A percentile compares a stretch with the other conserved stretches of the same genome.
phyloP scores from a whole-genome alignment of 1,140 invertebrate species.

The Archegozetes longisetosus region DNA sequence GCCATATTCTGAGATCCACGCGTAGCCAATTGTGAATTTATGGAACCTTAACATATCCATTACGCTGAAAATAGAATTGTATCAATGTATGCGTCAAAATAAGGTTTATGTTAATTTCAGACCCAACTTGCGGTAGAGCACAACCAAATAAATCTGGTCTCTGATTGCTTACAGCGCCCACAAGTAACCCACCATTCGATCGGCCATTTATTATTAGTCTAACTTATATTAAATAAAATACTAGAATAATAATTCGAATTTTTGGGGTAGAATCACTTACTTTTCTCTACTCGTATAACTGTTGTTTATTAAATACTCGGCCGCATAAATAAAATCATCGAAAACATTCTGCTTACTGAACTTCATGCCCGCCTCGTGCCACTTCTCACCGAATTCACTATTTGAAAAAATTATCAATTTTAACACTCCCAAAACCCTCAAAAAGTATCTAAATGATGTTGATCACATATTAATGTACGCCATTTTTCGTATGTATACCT shows the following conservation, averaged over 20 bases:
- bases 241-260: background rate
- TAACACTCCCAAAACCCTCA: slow-evolving; percentile 3
- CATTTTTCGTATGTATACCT: slow-evolving; percentile 49
- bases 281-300: slow-evolving; percentile 59
- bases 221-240: background rate
- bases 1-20: slow-evolving; percentile 93
- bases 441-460: background rate
- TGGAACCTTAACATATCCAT: slow-evolving; percentile 94
- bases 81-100: background rate
- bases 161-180: slow-evolving; percentile 84
- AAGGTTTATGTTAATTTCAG: slow-evolving; percentile 25
- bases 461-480: background rate
- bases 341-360: slow-evolving; percentile 94
- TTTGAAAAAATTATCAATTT: too few species aligned
- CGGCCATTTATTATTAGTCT: slow-evolving; percentile 72
- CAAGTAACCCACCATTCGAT: slow-evolving; percentile 88
- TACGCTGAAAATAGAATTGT: slow-evolving; percentile 44
- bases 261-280: slow-evolving; percentile 21
- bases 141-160: slow-evolving; percentile 84
- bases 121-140: slow-evolving; percentile 80
- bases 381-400: slow-evolving; percentile 89
- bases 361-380: slow-evolving; percentile 83
- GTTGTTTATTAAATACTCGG: slow-evolving; percentile 68
- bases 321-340: slow-evolving; percentile 87
- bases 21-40: slow-evolving; percentile 94